Percentiles rank a stretch among this genome's conserved stretches.
Evolutionary conservation across 2,797 vertebrate genomes (phyloP).

Genomic region (Merluccius polli): DNA sequence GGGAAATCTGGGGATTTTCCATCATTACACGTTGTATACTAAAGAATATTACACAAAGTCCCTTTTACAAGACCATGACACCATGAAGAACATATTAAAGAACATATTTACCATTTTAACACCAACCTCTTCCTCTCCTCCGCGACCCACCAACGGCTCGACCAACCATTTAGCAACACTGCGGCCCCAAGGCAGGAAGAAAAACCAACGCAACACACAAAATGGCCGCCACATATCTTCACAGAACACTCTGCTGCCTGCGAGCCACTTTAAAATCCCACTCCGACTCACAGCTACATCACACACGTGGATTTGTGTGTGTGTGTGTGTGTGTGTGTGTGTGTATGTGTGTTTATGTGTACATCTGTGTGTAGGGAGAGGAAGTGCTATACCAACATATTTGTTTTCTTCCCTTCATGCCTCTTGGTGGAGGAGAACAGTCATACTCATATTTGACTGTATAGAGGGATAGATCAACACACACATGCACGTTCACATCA

Average conservation of each 20-base stretch:
- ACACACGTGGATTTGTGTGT: conserved; percentile 33
- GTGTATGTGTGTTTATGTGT: background rate
- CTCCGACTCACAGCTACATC: conserved; percentile 19
- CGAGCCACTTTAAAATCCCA: conserved; percentile 43
- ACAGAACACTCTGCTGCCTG: conserved; percentile 49
- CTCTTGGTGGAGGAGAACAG: conserved; percentile 41
- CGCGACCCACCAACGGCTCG: background rate
- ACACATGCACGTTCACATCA: background rate
- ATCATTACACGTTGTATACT: too few relatives aligned
- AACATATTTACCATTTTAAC: background rate
- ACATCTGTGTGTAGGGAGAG: conserved; percentile 10
- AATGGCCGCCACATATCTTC: conserved; percentile 49
- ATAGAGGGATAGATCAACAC: conserved; percentile 24
- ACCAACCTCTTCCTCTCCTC: background rate
- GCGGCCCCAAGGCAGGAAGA: conserved; percentile 4
- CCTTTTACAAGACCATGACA: too few relatives aligned
- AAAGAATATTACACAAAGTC: too few relatives aligned
- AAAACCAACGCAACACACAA: conserved; percentile 14
- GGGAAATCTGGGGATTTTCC: too few relatives aligned
- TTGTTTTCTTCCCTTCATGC: conserved; percentile 20
- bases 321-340: background rate
- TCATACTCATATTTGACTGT: conserved; percentile 60
- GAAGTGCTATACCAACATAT: conserved; percentile 9
- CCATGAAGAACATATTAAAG: background rate
- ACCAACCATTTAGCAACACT: background rate